Percentiles rank a stretch among this genome's conserved stretches.
These are phyloP conservation scores for Tor tambroides DNA, from an alignment of 2,113 vertebrate species.

Conservation along the genomic window DNA sequence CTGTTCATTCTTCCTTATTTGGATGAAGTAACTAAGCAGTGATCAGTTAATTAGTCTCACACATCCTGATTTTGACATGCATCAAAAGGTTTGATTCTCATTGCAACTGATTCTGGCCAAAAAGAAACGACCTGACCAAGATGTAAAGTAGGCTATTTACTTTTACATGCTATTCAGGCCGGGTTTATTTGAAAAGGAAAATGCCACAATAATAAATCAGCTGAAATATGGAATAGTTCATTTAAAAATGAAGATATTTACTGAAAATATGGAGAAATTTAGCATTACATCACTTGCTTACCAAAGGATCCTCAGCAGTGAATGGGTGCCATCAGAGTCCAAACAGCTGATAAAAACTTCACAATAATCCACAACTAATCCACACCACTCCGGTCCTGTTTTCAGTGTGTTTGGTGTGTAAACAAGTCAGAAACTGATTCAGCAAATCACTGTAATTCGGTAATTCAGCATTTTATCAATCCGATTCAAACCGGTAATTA, in stretches of 20 bases:
- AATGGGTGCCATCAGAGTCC: too few species aligned
- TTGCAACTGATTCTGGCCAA: background rate
- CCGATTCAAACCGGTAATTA: background rate
- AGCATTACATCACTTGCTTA: too few species aligned
- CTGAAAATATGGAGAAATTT: too few species aligned
- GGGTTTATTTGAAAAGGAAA: background rate
- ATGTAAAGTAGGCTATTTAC: background rate
- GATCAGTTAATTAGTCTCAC: background rate
- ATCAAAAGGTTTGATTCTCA: background rate
- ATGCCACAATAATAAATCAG: background rate
- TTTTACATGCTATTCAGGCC: background rate
- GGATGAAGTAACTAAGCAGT: background rate
- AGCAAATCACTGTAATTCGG: background rate
- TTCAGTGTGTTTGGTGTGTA: too few species aligned
- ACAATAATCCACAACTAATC: too few species aligned
- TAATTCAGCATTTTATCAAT: background rate
- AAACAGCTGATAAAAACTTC: too few species aligned
- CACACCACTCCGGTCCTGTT: too few species aligned
- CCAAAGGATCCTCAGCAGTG: too few species aligned
- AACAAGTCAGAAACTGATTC: background rate
- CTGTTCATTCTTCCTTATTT: background rate
- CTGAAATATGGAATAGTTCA: background rate
- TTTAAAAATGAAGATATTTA: too few species aligned
- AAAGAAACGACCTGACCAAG: background rate
- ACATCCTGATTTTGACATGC: background rate